Percentiles rank a stretch among this genome's conserved stretches.
phyloP scores from a whole-genome alignment of 2,113 vertebrate species.

The Aphyosemion australe region DNA sequence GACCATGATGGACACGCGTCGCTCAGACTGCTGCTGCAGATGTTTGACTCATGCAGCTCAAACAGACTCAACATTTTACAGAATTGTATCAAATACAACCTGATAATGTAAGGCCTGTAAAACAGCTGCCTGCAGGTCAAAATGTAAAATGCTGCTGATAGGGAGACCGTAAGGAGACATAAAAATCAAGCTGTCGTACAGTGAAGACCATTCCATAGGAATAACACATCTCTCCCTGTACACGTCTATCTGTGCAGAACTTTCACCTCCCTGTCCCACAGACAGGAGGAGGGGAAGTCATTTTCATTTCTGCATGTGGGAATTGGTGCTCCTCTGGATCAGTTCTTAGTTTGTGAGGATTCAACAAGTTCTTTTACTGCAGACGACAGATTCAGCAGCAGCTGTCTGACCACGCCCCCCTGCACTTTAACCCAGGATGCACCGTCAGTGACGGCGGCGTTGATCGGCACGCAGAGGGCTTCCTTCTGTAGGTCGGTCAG shows the following conservation, averaged over 20 bases:
- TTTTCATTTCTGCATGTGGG: conserved; percentile 18
- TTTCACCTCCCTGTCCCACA: conserved; percentile 40
- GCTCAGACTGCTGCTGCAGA: conserved; percentile 27
- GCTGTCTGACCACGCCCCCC: conserved; percentile 66
- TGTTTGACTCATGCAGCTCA: conserved; percentile 32
- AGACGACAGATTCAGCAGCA: conserved; percentile 76
- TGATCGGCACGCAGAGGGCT: conserved; percentile 81
- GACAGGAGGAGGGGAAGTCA: conserved; percentile 37
- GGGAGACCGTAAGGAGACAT: conserved; percentile 18
- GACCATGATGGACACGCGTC: too few species aligned
- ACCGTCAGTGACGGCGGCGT: conserved; percentile 80
- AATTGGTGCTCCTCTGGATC: conserved; percentile 27
- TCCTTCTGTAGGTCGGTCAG: conserved; percentile 84
- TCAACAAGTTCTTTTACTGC: conserved; percentile 76
- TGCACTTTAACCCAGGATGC: conserved; percentile 83
- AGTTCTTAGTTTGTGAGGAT: conserved; percentile 77
- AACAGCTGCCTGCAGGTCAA: conserved; percentile 4
- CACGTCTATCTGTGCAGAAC: conserved; percentile 20
- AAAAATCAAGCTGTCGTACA: conserved; percentile 53
- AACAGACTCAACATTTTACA: conserved; percentile 26
- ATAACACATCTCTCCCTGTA: conserved; percentile 67
- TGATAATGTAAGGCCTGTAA: neutral
- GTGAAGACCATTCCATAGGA: conserved; percentile 90
- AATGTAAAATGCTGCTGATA: conserved; percentile 1
- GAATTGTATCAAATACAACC: conserved; percentile 19